phyloP scores from a whole-genome alignment of 2,888 invertebrate species.

The Hydropsyche betteni region DNA sequence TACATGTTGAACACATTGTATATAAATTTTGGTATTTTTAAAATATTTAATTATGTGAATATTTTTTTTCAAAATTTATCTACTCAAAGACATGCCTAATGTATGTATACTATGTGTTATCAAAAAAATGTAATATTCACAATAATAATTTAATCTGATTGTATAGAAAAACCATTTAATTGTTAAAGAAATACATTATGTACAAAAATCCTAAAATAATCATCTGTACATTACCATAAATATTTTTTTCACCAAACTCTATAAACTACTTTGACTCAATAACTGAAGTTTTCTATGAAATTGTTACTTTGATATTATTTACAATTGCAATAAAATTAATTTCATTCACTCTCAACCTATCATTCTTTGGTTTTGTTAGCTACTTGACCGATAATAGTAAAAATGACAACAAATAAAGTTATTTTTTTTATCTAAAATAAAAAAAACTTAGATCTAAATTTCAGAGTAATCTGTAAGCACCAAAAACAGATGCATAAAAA shows the following conservation, averaged over 20 bases:
- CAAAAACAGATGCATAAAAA: slow-evolving; percentile 31
- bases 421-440: slow-evolving; percentile 12
- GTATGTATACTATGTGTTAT: slow-evolving; percentile 11
- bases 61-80: too few relatives aligned
- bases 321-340: background rate
- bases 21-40: too few relatives aligned
- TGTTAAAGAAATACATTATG: slow-evolving; percentile 63
- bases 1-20: too few relatives aligned
- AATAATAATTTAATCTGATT: slow-evolving; percentile 19
- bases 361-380: background rate
- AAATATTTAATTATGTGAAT: too few relatives aligned
- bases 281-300: background rate
- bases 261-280: slow-evolving; percentile 55
- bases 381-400: slow-evolving; percentile 2
- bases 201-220: slow-evolving; percentile 57
- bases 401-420: slow-evolving; percentile 13
- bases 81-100: background rate
- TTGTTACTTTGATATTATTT: slow-evolving; percentile 7
- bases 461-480: slow-evolving; percentile 19
- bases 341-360: slow-evolving; percentile 1
- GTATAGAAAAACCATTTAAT: slow-evolving; percentile 62
- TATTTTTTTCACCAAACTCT: slow-evolving; percentile 66
- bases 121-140: slow-evolving; percentile 37
- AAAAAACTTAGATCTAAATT: slow-evolving; percentile 9
- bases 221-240: slow-evolving; percentile 51